Evolutionary conservation across 2,888 invertebrate species (phyloP), one percentile per base, ranked within the genome.

Genomic region (Ceraclea dissimilis): DNA sequence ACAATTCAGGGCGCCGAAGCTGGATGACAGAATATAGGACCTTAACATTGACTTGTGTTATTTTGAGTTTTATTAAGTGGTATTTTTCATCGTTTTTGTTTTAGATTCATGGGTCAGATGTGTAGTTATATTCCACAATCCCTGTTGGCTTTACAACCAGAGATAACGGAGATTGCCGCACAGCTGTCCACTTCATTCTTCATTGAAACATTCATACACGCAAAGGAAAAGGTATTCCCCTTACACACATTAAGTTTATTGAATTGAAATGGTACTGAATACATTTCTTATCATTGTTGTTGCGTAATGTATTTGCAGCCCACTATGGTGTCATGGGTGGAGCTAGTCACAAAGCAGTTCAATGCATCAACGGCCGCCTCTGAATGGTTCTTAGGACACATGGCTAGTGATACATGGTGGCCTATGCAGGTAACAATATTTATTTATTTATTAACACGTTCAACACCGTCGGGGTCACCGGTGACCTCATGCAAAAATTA

Each of bases 321-420:
- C 4, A 95, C 94, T 1, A 93, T 95, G 91, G 90, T 94, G 46
- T 92, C 95, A 63, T 96, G 95, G 95, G 94, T 95, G 58, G 95
- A 96, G 70, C 71, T 95, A 60, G 80, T 95, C 26, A 95, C 94
- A 8, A 96, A 96, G 67, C 94, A 94, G 71, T 94, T 95, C 70
- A 93, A 93, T 72, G 86, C 90, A 44, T 93, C 93, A 48, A 87
- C 89, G 63, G 88, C 89, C 52, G 91, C 92, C 1, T 90, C 91
- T 52, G 86, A 93, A 69, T 93, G 95, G 90, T 93, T 95, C 70
- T 76, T 96, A 53, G 88, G 92, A 60, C 90, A 92, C 68, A 94
- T 95, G 93, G 90, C 93, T 1, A 83, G 87, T 59, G 90, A 93
- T 68, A 92, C 93, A 48, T 93, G 93, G 90, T 96, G 95, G 94